Percentiles rank a stretch among this genome's conserved stretches.
Conservation (phyloP, 2,888 invertebrate species). For the Dasypolia templi region DNA sequence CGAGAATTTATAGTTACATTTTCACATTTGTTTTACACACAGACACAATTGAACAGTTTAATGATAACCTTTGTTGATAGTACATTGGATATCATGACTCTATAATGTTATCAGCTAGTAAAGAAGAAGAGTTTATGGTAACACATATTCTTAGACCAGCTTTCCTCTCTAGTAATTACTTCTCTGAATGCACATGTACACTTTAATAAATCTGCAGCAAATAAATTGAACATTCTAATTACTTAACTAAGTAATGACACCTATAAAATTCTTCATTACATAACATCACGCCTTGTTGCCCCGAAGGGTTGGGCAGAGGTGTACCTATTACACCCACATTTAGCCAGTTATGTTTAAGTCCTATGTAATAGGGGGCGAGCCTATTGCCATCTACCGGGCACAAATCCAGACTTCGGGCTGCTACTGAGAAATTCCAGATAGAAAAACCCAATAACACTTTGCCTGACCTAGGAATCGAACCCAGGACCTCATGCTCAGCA, state of each 20-base stretch:
- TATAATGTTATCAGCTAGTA: constrained; percentile 8
- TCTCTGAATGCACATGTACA: constrained; percentile 15
- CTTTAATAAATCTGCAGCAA: constrained; percentile 10
- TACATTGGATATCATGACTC: constrained; percentile 8
- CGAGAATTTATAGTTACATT: not conserved
- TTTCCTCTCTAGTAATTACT: constrained; percentile 10
- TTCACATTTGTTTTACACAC: not conserved
- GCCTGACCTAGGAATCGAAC: no score
- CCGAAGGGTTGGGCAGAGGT: no score
- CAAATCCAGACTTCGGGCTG: no score
- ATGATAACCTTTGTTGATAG: not conserved
- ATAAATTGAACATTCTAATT: not conserved
- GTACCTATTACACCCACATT: no score
- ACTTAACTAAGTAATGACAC: not conserved
- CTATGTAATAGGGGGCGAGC: no score
- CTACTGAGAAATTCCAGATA: no score
- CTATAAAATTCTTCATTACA: not conserved
- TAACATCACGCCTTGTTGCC: no score
- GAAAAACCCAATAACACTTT: no score
- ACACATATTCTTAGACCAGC: not conserved
- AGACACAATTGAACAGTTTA: not conserved
- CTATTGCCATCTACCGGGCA: no score
- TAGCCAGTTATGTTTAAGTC: no score
- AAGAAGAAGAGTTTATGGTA: constrained; percentile 17
- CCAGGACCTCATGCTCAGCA: no score